phyloP scores from a whole-genome alignment of 2,113 vertebrate genomes.

The Catharus fuscescens region DNA sequence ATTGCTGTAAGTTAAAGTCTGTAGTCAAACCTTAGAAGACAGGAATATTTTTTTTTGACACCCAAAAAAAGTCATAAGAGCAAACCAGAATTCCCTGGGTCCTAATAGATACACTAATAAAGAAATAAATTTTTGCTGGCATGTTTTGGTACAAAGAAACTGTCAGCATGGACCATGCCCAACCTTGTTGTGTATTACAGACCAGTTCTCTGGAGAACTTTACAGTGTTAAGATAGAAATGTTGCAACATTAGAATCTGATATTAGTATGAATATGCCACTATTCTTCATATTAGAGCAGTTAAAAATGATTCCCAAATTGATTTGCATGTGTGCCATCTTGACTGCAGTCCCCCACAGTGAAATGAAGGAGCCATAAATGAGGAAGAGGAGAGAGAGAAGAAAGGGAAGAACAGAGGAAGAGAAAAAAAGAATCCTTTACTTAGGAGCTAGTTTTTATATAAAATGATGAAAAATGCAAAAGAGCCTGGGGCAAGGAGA shows the following conservation, averaged over 20 bases:
- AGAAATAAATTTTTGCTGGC: not conserved
- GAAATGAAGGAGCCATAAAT: not conserved
- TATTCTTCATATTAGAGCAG: not conserved
- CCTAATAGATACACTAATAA: not conserved
- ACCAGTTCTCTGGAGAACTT: not conserved
- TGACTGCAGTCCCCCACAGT: not conserved
- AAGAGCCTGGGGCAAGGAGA: not conserved
- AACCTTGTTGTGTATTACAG: not conserved
- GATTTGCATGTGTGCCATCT: not conserved
- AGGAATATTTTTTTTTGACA: not conserved
- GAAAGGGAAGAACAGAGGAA: not conserved
- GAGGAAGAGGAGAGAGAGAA: not conserved
- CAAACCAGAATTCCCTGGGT: not conserved
- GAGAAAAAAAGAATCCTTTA: not conserved
- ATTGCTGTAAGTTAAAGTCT: not conserved
- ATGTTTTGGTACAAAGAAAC: not conserved
- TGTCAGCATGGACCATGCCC: too few relatives aligned
- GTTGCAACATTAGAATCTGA: not conserved
- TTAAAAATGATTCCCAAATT: not conserved
- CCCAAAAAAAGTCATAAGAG: fast-evolving
- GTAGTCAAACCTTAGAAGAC: not conserved
- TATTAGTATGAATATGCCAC: not conserved
- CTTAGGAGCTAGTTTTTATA: not conserved
- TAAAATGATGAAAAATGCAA: not conserved
- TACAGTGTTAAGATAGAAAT: not conserved